Conservation (phyloP, 2,888 invertebrate species). For the Noctua janthe region DNA sequence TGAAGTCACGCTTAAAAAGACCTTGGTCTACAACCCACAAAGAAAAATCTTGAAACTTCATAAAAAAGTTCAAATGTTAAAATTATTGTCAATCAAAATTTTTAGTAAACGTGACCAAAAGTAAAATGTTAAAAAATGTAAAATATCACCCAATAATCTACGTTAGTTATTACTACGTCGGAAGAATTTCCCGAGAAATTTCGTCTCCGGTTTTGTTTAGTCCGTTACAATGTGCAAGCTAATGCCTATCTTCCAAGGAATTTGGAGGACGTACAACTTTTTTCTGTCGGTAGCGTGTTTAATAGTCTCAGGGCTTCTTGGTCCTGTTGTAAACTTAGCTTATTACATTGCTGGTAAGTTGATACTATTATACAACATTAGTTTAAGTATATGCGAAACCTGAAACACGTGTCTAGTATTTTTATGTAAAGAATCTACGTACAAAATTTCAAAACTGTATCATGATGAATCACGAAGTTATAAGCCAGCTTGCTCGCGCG, state of each 20-base stretch:
- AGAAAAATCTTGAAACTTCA: neutral
- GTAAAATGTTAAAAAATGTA: neutral
- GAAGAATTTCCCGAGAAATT: neutral
- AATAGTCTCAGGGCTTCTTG: neutral
- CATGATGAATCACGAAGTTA: no score
- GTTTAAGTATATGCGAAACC: no score
- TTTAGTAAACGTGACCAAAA: neutral
- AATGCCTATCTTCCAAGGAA: neutral
- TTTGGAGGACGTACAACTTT: slow-evolving; percentile 27
- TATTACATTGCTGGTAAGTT: slow-evolving; percentile 26
- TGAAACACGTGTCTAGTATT: no score
- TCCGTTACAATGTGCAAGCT: slow-evolving; percentile 3
- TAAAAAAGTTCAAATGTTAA: neutral
- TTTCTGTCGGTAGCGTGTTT: neutral
- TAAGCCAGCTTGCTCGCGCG: no score
- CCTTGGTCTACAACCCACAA: neutral
- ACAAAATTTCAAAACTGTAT: no score
- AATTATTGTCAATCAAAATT: neutral
- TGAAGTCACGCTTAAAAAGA: neutral
- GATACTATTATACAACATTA: neutral
- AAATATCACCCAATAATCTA: neutral
- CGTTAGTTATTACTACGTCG: neutral
- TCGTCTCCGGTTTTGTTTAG: neutral
- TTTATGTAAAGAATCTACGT: no score
- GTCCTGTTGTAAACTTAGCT: slow-evolving; percentile 1